These are phyloP conservation scores for Rhagonycha lutea DNA, from an alignment of 2,888 invertebrate species.

Conservation along the genomic window DNA sequence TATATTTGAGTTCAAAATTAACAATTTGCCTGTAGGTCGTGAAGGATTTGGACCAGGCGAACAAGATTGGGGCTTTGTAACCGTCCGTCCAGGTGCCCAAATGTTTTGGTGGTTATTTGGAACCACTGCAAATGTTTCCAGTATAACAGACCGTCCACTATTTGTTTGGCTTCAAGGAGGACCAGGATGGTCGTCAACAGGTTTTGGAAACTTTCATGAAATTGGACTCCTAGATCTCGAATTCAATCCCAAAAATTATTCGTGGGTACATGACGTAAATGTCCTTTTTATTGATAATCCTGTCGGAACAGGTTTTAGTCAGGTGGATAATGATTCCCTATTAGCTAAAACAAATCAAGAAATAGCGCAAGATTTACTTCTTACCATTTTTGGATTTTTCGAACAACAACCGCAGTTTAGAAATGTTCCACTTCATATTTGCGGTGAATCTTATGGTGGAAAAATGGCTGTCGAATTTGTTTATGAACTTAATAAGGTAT, in stretches of 20 bases:
- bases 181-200: conserved; percentile 62
- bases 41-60: conserved; percentile 62
- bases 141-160: conserved; percentile 70
- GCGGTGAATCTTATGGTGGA: conserved; percentile 69
- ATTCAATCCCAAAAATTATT: conserved; percentile 68
- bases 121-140: conserved; percentile 61
- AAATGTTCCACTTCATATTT: conserved; percentile 62
- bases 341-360: conserved; percentile 63
- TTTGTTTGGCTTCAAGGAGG: conserved; percentile 90
- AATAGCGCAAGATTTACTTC: conserved; percentile 64
- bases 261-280: conserved; percentile 82
- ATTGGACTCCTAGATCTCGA: conserved; percentile 71
- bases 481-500: conserved; percentile 14
- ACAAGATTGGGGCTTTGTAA: conserved; percentile 76
- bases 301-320: conserved; percentile 85
- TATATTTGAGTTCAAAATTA: too few species aligned
- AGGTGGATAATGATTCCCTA: conserved; percentile 61
- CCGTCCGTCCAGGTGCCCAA: conserved; percentile 73
- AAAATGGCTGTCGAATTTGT: conserved; percentile 58
- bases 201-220: conserved; percentile 85
- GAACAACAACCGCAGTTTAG: conserved; percentile 58
- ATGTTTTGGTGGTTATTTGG: conserved; percentile 91
- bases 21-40: not conserved
- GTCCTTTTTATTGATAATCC: conserved; percentile 87
- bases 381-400: conserved; percentile 58